A percentile compares a stretch with the other conserved stretches of the same genome.
These are phyloP conservation scores for Folsomia manolachei DNA, from an alignment of 2,888 invertebrate genomes.

Conservation along the genomic window DNA sequence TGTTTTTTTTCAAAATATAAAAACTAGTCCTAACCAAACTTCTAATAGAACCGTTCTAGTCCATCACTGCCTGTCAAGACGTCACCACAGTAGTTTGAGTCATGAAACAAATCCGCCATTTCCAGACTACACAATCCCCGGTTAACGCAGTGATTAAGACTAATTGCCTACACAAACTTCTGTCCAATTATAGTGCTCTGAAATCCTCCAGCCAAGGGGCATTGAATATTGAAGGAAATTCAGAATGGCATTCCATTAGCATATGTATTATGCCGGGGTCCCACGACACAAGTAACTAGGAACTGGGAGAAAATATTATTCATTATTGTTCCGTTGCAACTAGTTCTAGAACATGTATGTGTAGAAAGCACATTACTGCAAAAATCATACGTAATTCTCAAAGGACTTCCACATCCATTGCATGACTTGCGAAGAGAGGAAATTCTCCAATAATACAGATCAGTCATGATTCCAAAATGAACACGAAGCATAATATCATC, in stretches of 20 bases:
- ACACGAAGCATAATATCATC: no score
- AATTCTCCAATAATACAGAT: conserved; percentile 15
- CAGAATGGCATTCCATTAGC: background rate
- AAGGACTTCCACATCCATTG: conserved; percentile 23
- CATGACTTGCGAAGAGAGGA: conserved; percentile 28
- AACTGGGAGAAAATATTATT: conserved; percentile 26
- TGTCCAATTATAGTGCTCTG: background rate
- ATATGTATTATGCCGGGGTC: no score
- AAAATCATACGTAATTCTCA: conserved; percentile 39
- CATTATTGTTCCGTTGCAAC: conserved; percentile 38
- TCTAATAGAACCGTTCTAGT: no score
- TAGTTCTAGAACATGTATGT: background rate
- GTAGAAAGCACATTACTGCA: conserved; percentile 34
- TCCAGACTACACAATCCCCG: no score
- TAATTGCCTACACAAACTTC: background rate
- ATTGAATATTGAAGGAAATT: background rate
- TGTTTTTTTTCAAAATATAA: no score
- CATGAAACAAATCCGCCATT: no score
- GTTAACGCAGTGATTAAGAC: background rate
- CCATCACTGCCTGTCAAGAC: no score
- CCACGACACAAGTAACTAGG: no score
- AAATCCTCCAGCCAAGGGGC: background rate
- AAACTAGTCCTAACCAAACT: no score
- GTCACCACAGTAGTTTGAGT: no score
- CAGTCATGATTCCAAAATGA: conserved; percentile 22